Evolutionary conservation across 30 jellyfish, hydroid and myxozoan species (phyloP), one percentile per base, ranked within the genome.

Genomic region (Aurelia aurita complex sp. Pacific): DNA sequence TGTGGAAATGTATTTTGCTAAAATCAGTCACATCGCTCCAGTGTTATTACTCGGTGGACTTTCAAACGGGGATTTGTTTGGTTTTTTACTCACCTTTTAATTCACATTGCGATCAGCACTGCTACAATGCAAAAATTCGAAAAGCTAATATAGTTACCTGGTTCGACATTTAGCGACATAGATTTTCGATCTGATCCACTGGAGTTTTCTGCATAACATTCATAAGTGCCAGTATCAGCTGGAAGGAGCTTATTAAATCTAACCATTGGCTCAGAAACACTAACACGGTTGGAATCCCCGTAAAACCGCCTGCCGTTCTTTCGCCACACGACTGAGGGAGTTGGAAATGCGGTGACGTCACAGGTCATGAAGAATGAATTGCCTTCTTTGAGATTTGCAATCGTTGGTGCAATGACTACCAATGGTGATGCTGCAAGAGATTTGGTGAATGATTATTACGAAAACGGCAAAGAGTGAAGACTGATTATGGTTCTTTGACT

Each of bases 171-270:
- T 18, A 87, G 74, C 4, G 75, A 43, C 87, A 87, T 63, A 17
- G 65, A 18, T 23, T 64, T 62, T 34, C 43, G 55, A 34, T 69
- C 86, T 8, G 64, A 23, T 1, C 96, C 96, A 54, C 71, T 80
- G 1, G 96, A 14, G 29, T 79, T 87, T 68, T 77, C 87, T 7
- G 96, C 96, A 43, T 60, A 32, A 73, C 96, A 87, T 62, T 78
- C 89, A 71, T 87, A 87, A 8, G 60, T 19, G 17, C 90, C 96
- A 11, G 96, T 68, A 72, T 87, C 96, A 38, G 88, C 96, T 8
- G 81, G 75, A 12, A 72, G 63, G 23, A 79, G 90, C 1, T 14
- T 66, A 33, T 34, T 68, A 75, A 87, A 77, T 63, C 82, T 50
- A 35, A 87, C 62, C 85, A 62, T 32, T 17, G 79, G 54, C 1